Base-by-base conservation (phyloP, 2,113 vertebrate genomes). In the Microcebus murinus region DNA sequence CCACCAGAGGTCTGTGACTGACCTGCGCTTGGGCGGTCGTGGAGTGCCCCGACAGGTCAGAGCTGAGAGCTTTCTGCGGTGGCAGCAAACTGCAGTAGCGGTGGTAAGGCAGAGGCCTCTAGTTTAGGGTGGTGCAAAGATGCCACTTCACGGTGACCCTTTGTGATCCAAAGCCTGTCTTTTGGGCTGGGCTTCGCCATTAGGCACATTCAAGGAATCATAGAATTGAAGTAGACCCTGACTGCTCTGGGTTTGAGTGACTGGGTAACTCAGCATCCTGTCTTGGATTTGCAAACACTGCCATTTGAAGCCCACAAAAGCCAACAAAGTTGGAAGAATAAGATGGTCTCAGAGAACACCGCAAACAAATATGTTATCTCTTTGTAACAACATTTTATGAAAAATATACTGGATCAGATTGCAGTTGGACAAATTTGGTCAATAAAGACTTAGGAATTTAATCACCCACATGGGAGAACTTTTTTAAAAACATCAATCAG, bases 341-440 rank as follows among this genome's bases (percentile, higher is more conserved):
- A 95, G 77, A 92, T 27, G 34, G 27, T 61, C 73, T 90, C 77
- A 11, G 61, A 86, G 9, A 52, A 96, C 14, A 91, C 7, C 9
- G 59, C 34, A 61, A 87, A 70, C 21, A 96, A 80, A 36, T 1
- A 23, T 29, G 39, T 36, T 73, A 42, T 39, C 74, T 95, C 45
- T 76, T 90, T 81, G 55, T 48, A 84, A 68, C 20, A 79, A 48
- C 36, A 87, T 8, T 65, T 70, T 57, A 23, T 48, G 45, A 93
- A 95, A 96, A 92, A 91, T 67, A 71, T n/a, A 21, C 48, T 84
- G 23, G 39, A 82, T 81, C 39, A 95, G 76, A 80, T 82, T 88
- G 55, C 12, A 82, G 65, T 61, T 77, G 29, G 27, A 71, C 14
- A 36, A 36, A 36, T 39, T 70, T 70, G 50, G 77, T 82, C 88